Conservation (phyloP, 2,888 invertebrate genomes). For the Noctuana brunneofusca region DNA sequence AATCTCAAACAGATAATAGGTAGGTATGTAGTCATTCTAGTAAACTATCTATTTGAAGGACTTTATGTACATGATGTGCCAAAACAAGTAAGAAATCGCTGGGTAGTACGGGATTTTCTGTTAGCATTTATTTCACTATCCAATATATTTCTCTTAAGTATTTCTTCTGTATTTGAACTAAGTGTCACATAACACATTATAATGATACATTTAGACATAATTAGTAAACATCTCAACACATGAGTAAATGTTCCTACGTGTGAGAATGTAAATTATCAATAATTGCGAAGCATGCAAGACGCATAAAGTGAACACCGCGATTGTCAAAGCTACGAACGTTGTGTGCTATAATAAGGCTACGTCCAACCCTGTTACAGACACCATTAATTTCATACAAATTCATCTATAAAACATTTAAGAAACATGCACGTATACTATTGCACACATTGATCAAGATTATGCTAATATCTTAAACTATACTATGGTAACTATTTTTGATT, state of each 20-base stretch:
- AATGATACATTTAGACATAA: background rate
- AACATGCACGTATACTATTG: slow-evolving; percentile 69
- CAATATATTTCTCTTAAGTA: background rate
- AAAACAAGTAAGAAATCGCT: slow-evolving; percentile 25
- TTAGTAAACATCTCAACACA: background rate
- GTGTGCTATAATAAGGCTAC: slow-evolving; percentile 57
- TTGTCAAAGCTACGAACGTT: slow-evolving; percentile 46
- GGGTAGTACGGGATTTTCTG: slow-evolving; percentile 8
- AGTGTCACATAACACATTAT: background rate
- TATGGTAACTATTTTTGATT: slow-evolving; percentile 71
- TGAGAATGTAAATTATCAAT: slow-evolving; percentile 4
- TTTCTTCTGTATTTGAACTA: background rate
- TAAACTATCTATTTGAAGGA: background rate
- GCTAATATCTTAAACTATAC: slow-evolving; percentile 61
- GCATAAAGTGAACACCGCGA: slow-evolving; percentile 8
- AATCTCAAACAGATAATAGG: background rate
- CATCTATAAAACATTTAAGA: slow-evolving; percentile 49
- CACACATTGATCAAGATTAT: slow-evolving; percentile 73
- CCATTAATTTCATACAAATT: slow-evolving; percentile 45
- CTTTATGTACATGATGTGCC: background rate
- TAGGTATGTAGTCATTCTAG: background rate
- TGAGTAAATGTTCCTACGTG: slow-evolving; percentile 4
- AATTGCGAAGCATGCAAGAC: slow-evolving; percentile 13
- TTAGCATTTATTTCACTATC: background rate
- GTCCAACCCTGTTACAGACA: slow-evolving; percentile 64